Conservation (phyloP, 2,797 vertebrate genomes). For the Eospalax fontanierii region DNA sequence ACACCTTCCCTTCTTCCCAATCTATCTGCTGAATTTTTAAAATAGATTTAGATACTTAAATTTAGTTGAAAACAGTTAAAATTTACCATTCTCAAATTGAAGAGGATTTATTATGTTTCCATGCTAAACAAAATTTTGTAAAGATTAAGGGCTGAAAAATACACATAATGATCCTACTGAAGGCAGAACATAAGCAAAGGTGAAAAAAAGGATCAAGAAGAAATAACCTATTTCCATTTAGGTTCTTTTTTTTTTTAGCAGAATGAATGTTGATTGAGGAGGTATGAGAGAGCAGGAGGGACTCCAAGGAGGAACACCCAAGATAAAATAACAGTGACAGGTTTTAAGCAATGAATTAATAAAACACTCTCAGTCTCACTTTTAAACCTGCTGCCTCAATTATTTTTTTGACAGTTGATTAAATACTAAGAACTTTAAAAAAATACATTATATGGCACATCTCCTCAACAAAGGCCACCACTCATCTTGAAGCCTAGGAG, state of each 20-base stretch:
- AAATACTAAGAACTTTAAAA: constrained; percentile 7
- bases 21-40: constrained; percentile 10
- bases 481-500: constrained; percentile 59
- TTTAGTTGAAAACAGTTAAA: constrained; percentile 10
- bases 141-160: constrained; percentile 41
- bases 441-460: constrained; percentile 16
- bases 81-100: constrained; percentile 41
- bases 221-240: not conserved
- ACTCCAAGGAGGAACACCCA: not conserved
- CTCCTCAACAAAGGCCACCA: constrained; percentile 53
- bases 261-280: not conserved
- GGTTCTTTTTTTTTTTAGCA: not conserved
- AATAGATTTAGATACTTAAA: constrained; percentile 39
- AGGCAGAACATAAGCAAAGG: constrained; percentile 6
- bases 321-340: constrained; percentile 34
- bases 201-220: not conserved
- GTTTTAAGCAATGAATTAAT: constrained; percentile 55
- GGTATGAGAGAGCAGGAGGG: too few relatives aligned
- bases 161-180: constrained; percentile 41
- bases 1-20: too few relatives aligned
- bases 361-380: constrained; percentile 10
- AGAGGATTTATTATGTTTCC: constrained; percentile 47
- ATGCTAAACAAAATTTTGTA: constrained; percentile 48
- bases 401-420: constrained; percentile 23
- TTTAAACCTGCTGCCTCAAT: constrained; percentile 55